phyloP scores from a whole-genome alignment of 1,140 invertebrate genomes.

The Varroa destructor region DNA sequence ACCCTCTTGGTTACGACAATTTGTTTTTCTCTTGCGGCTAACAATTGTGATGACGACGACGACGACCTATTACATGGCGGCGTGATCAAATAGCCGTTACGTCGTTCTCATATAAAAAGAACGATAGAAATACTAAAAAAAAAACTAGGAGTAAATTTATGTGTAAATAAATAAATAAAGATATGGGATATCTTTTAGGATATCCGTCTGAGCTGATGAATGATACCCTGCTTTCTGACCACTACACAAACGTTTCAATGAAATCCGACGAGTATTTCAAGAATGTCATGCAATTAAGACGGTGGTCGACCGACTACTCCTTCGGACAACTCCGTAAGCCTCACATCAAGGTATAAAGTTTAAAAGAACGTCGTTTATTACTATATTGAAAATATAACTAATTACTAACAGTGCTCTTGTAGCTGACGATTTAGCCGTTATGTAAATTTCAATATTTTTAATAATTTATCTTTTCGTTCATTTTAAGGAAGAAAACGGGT shows the following conservation, averaged over 20 bases:
- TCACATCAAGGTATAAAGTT: slow-evolving; percentile 59
- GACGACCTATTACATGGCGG: too few species aligned
- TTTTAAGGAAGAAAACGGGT: background rate
- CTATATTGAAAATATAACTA: background rate
- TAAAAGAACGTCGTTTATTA: background rate
- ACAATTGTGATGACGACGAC: too few species aligned
- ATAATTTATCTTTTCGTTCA: background rate
- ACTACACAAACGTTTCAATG: slow-evolving; percentile 40
- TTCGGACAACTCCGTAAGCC: slow-evolving; percentile 59
- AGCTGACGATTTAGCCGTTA: background rate
- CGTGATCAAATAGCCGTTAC: too few species aligned
- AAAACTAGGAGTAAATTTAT: too few species aligned
- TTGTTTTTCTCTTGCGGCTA: too few species aligned
- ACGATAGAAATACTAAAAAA: too few species aligned
- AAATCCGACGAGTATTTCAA: slow-evolving; percentile 41
- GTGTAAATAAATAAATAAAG: too few species aligned
- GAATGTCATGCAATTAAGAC: slow-evolving; percentile 54
- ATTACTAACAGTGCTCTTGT: background rate
- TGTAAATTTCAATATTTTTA: background rate
- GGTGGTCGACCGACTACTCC: slow-evolving; percentile 59
- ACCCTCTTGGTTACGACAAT: too few species aligned
- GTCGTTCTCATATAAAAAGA: too few species aligned
- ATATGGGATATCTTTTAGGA: slow-evolving; percentile 30
- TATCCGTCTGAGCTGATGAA: slow-evolving; percentile 43
- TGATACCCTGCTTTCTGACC: slow-evolving; percentile 38